These are phyloP conservation scores for Acrocephalus kingi DNA, from an alignment of 2,113 vertebrate genomes.

Conservation along the genomic window DNA sequence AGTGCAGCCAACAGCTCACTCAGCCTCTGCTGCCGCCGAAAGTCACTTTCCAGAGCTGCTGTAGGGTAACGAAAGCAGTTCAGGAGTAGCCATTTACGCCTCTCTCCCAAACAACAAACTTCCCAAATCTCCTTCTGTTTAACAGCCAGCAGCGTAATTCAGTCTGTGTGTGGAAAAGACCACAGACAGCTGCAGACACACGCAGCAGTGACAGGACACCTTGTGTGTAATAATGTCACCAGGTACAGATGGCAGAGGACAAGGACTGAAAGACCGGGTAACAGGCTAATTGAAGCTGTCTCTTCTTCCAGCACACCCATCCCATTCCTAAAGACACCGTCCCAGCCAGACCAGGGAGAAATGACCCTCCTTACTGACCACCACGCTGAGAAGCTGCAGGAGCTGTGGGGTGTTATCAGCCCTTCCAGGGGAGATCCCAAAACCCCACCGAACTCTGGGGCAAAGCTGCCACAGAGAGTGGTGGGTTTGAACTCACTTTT, in stretches of 20 bases:
- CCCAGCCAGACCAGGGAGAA: neutral
- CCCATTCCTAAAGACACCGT: neutral
- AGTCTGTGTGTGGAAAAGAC: neutral
- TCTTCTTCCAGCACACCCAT: neutral
- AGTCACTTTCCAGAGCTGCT: neutral
- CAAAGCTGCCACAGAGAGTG: neutral
- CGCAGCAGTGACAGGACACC: fast-evolving
- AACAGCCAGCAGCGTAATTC: neutral
- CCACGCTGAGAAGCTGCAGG: neutral
- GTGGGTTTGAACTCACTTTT: neutral
- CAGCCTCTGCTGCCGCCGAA: fast-evolving
- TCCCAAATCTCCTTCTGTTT: neutral
- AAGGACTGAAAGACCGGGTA: neutral
- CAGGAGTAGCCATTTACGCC: neutral
- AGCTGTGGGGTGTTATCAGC: neutral
- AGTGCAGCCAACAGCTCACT: fast-evolving
- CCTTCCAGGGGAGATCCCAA: neutral
- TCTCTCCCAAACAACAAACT: neutral
- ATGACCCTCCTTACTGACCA: neutral
- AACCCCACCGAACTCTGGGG: fast-evolving
- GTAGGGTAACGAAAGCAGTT: neutral
- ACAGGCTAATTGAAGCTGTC: neutral
- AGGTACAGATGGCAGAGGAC: neutral
- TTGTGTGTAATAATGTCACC: neutral
- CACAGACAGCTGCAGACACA: fast-evolving